Conservation (phyloP, 2,888 invertebrate genomes). For the Aleiodes testaceus region DNA sequence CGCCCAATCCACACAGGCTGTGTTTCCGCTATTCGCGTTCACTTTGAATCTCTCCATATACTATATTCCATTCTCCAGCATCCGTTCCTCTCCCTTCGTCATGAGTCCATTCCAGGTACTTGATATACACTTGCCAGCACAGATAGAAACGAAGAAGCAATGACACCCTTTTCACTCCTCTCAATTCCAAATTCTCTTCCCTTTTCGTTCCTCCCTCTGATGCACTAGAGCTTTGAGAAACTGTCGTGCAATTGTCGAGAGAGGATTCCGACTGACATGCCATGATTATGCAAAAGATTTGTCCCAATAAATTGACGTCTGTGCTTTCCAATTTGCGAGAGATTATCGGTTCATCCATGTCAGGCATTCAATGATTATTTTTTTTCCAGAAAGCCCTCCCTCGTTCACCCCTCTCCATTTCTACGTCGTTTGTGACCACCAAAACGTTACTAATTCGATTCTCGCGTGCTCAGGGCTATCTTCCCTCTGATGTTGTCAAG, state of each 20-base stretch:
- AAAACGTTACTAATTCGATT: constrained; percentile 66
- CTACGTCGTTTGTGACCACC: constrained; percentile 41
- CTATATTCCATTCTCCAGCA: constrained; percentile 31
- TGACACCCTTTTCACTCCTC: constrained; percentile 2
- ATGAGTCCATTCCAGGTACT: constrained; percentile 20
- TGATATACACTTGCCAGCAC: constrained; percentile 8
- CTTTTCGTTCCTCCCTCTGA: not conserved
- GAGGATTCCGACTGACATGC: not conserved
- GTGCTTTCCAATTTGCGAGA: constrained; percentile 7
- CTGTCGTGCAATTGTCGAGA: constrained; percentile 11
- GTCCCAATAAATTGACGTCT: constrained; percentile 21
- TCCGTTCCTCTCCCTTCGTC: constrained; percentile 32
- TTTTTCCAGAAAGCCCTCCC: not conserved
- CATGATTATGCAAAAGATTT: constrained; percentile 15
- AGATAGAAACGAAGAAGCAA: constrained; percentile 11
- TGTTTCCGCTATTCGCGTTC: constrained; percentile 48
- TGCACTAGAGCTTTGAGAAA: constrained; percentile 9
- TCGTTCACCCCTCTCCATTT: not conserved
- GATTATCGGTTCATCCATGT: no score
- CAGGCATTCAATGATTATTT: no score
- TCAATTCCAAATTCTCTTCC: constrained; percentile 16
- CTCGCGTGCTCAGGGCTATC: constrained; percentile 54
- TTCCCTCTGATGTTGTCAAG: constrained; percentile 34
- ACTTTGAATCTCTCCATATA: constrained; percentile 41
- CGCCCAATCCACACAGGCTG: constrained; percentile 59